phyloP scores from a whole-genome alignment of 1,140 invertebrate species.

The Yoshiicerus persimilis region DNA sequence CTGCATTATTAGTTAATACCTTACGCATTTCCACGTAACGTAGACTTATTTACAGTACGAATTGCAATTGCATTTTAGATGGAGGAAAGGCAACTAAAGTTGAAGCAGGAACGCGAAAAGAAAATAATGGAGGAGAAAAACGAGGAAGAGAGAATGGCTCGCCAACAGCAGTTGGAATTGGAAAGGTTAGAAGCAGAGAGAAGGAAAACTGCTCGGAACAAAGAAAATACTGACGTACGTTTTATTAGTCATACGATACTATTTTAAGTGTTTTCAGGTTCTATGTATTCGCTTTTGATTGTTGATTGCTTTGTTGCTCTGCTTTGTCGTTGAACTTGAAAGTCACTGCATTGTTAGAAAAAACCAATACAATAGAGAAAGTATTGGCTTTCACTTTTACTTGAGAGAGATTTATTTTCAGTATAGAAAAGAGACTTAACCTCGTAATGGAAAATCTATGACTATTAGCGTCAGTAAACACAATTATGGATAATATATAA shows the following conservation, averaged over 20 bases:
- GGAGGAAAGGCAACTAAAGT: slow-evolving; percentile 66
- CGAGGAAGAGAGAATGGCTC: slow-evolving; percentile 67
- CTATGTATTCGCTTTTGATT: background rate
- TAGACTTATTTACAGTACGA: background rate
- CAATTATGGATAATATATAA: background rate
- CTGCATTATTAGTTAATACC: background rate
- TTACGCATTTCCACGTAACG: background rate
- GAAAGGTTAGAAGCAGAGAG: slow-evolving; percentile 58
- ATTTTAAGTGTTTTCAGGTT: background rate
- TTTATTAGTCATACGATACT: background rate
- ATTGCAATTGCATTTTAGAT: slow-evolving; percentile 53
- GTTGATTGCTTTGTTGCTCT: background rate
- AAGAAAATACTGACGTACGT: slow-evolving; percentile 7
- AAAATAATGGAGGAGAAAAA: slow-evolving; percentile 64
- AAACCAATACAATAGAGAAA: background rate
- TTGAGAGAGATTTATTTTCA: background rate
- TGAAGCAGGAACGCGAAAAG: slow-evolving; percentile 65
- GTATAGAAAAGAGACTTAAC: no score
- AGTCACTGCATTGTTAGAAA: background rate
- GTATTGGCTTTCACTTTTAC: background rate
- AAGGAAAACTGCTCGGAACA: slow-evolving; percentile 51
- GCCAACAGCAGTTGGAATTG: slow-evolving; percentile 66
- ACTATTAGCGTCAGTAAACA: background rate
- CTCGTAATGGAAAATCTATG: no score
- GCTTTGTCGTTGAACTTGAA: background rate